phyloP scores from a whole-genome alignment of 2,113 vertebrate genomes.

The Pluvialis apricaria region DNA sequence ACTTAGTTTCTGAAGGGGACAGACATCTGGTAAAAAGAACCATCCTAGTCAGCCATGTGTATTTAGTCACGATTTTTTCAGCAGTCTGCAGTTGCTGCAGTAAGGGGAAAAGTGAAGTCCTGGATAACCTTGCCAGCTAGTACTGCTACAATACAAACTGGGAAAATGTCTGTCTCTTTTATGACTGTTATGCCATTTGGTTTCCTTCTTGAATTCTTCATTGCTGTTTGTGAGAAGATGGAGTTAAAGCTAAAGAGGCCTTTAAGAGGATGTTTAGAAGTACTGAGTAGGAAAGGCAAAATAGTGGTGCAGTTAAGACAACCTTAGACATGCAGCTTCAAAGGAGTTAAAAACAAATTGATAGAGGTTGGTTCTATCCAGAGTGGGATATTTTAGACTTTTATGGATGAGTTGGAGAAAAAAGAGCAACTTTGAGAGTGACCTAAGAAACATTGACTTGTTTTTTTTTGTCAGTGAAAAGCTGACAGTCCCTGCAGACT shows the following conservation, averaged over 20 bases:
- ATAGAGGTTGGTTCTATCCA: neutral
- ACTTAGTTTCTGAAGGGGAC: neutral
- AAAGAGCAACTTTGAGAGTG: neutral
- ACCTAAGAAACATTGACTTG: neutral
- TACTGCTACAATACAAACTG: neutral
- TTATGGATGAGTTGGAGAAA: neutral
- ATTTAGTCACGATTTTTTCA: neutral
- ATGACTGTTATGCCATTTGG: neutral
- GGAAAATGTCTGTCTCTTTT: neutral
- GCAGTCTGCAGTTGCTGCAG: neutral
- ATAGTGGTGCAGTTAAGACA: neutral
- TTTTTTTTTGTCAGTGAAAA: neutral
- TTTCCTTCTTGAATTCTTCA: constrained; percentile 2
- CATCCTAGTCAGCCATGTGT: neutral
- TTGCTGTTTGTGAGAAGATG: neutral
- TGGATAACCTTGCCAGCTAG: neutral
- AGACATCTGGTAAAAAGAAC: neutral
- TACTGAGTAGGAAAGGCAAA: neutral
- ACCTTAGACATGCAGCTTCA: neutral
- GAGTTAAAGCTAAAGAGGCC: neutral
- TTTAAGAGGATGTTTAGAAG: neutral
- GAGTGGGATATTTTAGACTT: neutral
- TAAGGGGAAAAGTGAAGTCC: neutral
- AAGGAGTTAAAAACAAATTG: neutral
- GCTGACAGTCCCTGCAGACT: constrained; percentile 9